Evolutionary conservation across 92 coral and sea anemone genomes (phyloP), one percentile per base, ranked within the genome.

Genomic region (Epizoanthus ramosus): DNA sequence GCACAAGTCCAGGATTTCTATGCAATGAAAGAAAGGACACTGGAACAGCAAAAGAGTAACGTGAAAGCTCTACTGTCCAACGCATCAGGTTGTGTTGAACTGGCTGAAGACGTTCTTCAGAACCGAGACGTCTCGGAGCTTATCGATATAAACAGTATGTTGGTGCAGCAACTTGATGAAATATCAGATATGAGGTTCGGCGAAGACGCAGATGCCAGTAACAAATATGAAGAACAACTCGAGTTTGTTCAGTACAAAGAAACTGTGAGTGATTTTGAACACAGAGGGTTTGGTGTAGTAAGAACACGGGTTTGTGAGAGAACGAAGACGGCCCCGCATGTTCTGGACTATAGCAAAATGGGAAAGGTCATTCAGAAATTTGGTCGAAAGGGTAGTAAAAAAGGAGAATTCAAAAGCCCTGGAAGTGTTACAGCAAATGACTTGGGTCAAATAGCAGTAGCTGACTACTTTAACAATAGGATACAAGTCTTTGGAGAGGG

Each of bases 391-490:
- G 98, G 98, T 0, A 80, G 92, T 31, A 89, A 84, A 28, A 85
- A 75, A 83, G 98, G 95, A 9, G 86, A 85, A 64, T 93, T 93
- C 82, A 93, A 91, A 74, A 88, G 92, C 79, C 98, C 98, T 9
- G 95, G 95, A 17, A 92, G 95, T 31, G 90, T 91, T 13, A 75
- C 98, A 21, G 67, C 92, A 41, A 93, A 93, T 75, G 83, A 85
- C 23, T 81, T 83, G 23, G 98, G 93, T 21, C 93, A 91, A 71
- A 82, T 91, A 41, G 98, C 98, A 63, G 90, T 93, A 4, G 73
- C 91, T n/a, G 98, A 93, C 74, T 93, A 86, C 66, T 93, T 93
- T 15, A 93, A 93, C 87, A 91, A 93, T 31, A 85, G 98, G 61
- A 75, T 93, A 18, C 93, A 93, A 83, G 93, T 93, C 8, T 93